Base-by-base conservation (phyloP, 2,888 invertebrate species). In the Lissocephala sabroskyi region DNA sequence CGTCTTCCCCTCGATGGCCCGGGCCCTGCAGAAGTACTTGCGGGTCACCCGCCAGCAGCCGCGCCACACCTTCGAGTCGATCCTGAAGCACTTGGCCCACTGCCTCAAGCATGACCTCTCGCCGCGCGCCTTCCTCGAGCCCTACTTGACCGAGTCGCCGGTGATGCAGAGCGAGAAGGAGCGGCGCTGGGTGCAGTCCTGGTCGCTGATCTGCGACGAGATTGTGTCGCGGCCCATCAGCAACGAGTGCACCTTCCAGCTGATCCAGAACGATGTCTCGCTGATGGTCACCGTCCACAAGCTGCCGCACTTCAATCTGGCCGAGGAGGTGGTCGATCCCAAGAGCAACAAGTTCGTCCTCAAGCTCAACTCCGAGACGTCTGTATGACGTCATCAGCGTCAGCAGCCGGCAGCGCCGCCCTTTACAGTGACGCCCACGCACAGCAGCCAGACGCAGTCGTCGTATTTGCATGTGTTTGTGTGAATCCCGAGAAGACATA, bases 1-100 rank as follows among this genome's bases (percentile, higher is more conserved):
- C 0, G 96, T 99, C 47, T 98, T 99, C 82, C 98, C 98, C 1
- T 96, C 97, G 5, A 92, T 99, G 88, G 96, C 98, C 0, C 89
- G 97, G 49, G 95, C 98, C 1, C 86, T 99, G 59, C 98, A 98
- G 86, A 98, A 99, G 85, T 99, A 95, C 85, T 87, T 99, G 50
- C 90, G 98, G 7, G 93, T 97, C 1, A 99, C 98, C 0, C 86
- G 98, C 0, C 98, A 98, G 81, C 98, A 98, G 83, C 97, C 98
- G 0, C 87, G 96, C 45, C 97, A 98, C 84, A 94, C 96, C 0
- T 96, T 97, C 42, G 97, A 98, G 80, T 92, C 93, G 16, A 97
- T 98, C 47, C 86, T 98, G 41, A 90, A 90, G 30, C 97, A 98
- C 82, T 86, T 99, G 62, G 94, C 96, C 0, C 90, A 92, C 62